These are phyloP conservation scores for Sebastes itinus DNA, from an alignment of 2,797 vertebrate genomes.

Conservation along the genomic window DNA sequence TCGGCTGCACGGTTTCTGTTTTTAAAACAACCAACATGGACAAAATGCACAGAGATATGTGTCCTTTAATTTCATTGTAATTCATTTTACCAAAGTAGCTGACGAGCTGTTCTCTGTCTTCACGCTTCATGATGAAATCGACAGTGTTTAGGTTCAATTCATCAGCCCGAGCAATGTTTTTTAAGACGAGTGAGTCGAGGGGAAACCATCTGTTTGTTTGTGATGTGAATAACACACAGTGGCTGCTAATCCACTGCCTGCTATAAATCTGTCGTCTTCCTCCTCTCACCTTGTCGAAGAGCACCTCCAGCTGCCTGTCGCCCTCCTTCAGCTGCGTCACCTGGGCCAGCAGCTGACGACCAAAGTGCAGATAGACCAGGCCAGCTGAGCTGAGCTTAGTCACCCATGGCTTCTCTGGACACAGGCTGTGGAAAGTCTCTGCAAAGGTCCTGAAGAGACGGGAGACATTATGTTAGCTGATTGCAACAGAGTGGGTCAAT, in stretches of 20 bases:
- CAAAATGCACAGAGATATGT: neutral
- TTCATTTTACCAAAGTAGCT: neutral
- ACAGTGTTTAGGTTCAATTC: neutral
- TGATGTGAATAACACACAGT: conserved; percentile 23
- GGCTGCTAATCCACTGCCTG: neutral
- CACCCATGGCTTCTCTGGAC: conserved; percentile 89
- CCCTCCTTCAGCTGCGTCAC: conserved; percentile 83
- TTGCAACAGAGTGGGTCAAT: neutral
- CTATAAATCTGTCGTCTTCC: neutral
- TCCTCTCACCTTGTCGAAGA: conserved; percentile 89
- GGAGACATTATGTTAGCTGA: neutral
- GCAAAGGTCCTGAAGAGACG: conserved; percentile 84
- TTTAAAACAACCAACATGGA: neutral
- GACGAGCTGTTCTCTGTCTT: neutral
- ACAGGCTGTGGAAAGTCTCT: conserved; percentile 88
- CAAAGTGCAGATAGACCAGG: conserved; percentile 92
- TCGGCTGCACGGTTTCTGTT: neutral
- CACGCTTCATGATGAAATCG: neutral
- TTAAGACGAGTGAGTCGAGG: neutral
- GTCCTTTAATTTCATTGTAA: neutral
- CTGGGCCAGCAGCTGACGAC: conserved; percentile 83
- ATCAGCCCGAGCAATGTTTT: neutral
- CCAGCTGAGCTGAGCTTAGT: conserved; percentile 97
- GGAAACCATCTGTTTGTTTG: conserved; percentile 20
- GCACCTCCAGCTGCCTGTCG: conserved; percentile 79